These are phyloP conservation scores for Lordiphosa mommai DNA, from an alignment of 1,140 invertebrate species.

Conservation along the genomic window DNA sequence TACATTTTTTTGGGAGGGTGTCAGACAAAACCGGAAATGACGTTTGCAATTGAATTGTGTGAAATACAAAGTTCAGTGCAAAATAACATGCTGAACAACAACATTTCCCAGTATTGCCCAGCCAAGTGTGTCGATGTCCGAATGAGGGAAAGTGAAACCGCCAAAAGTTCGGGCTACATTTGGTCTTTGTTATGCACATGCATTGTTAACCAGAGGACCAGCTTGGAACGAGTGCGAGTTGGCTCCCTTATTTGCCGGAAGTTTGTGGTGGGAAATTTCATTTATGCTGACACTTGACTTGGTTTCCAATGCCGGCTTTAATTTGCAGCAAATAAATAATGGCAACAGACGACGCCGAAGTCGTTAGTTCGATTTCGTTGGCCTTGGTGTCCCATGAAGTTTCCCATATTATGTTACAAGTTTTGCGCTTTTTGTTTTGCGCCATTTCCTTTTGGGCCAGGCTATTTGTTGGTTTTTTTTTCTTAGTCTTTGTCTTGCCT, in stretches of 20 bases:
- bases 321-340: constrained; percentile 76
- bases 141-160: constrained; percentile 53
- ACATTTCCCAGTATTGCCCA: constrained; percentile 37
- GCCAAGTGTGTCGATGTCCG: constrained; percentile 49
- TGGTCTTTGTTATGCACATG: constrained; percentile 56
- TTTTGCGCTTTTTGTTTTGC: constrained; percentile 59
- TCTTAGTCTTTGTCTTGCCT: constrained; percentile 6
- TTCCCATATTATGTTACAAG: constrained; percentile 50
- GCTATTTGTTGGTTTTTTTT: constrained; percentile 38
- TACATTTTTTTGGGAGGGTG: constrained; percentile 15
- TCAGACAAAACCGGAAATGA: constrained; percentile 50
- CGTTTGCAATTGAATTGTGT: constrained; percentile 64
- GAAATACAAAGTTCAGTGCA: constrained; percentile 22
- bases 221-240: neutral
- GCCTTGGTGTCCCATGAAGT: constrained; percentile 45
- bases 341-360: constrained; percentile 52
- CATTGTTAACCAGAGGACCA: constrained; percentile 39
- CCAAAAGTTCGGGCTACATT: constrained; percentile 48
- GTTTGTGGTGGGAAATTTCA: constrained; percentile 76
- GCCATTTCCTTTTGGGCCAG: constrained; percentile 49
- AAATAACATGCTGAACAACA: constrained; percentile 26
- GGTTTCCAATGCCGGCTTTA: constrained; percentile 47
- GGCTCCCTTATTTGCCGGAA: constrained; percentile 48
- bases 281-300: constrained; percentile 77
- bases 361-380: constrained; percentile 49